Conservation (phyloP, 2,797 vertebrate genomes). For the Micromesistius poutassou region DNA sequence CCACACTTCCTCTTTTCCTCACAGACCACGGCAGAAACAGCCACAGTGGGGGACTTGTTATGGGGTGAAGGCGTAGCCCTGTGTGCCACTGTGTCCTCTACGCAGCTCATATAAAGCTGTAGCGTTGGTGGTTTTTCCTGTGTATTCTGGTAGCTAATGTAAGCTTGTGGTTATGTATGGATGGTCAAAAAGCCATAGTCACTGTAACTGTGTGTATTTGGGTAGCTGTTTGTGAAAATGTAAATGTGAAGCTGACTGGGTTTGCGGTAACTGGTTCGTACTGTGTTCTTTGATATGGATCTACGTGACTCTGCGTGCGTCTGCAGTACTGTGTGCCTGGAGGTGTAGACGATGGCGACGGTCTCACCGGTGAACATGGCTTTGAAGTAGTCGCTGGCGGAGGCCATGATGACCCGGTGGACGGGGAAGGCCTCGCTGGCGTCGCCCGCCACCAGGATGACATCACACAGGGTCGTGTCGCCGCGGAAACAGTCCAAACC, state of each 20-base stretch:
- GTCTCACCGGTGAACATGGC: conserved; percentile 80
- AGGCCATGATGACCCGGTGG: conserved; percentile 80
- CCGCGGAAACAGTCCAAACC: conserved; percentile 70
- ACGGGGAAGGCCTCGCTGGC: conserved; percentile 72
- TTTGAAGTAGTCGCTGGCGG: conserved; percentile 81
- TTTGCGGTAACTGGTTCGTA: background rate
- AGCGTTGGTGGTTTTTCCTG: too few species aligned
- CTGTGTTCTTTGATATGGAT: background rate
- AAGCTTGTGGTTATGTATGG: background rate
- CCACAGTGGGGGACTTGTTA: too few species aligned
- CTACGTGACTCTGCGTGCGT: background rate
- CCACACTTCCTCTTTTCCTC: background rate
- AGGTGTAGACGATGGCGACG: background rate
- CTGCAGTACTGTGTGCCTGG: background rate
- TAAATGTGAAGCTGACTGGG: background rate
- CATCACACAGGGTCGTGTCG: conserved; percentile 74
- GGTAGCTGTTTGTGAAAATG: too few species aligned
- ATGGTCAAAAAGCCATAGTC: too few species aligned
- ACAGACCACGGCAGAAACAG: background rate
- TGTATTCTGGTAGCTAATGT: background rate
- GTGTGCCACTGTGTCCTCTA: too few species aligned
- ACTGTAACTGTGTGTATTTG: too few species aligned
- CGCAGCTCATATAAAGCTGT: too few species aligned
- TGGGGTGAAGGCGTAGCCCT: too few species aligned
- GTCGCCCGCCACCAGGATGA: conserved; percentile 74